Percentiles rank a stretch among this genome's conserved stretches.
Evolutionary conservation across 2,888 invertebrate genomes (phyloP).

Genomic region (Cerastis leucographa): DNA sequence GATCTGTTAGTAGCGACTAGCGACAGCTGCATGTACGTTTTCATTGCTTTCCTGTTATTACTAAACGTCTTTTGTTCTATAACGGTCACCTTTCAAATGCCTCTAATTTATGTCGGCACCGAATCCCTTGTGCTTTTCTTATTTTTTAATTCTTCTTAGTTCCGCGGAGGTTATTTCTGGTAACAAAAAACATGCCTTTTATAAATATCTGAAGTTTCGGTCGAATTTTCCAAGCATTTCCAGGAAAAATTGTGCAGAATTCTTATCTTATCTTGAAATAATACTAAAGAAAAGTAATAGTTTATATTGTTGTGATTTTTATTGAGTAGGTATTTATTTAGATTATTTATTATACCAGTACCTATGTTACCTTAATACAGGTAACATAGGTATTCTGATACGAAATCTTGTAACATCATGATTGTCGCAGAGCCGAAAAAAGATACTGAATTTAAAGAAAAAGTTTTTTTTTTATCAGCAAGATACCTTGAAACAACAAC

Average conservation of each 20-base stretch:
- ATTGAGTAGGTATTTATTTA: no score
- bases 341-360: not conserved
- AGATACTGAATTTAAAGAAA: no score
- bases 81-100: slow-evolving; percentile 64
- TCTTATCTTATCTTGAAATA: not conserved
- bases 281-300: not conserved
- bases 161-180: slow-evolving; percentile 56
- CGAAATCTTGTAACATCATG: not conserved
- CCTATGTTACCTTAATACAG: not conserved
- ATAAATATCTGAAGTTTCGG: slow-evolving; percentile 35
- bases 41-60: slow-evolving; percentile 66
- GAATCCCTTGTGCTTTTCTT: slow-evolving; percentile 57
- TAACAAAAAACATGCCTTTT: slow-evolving; percentile 50
- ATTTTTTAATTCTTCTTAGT: slow-evolving; percentile 63
- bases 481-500: not conserved
- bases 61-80: slow-evolving; percentile 69
- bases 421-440: not conserved
- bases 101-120: slow-evolving; percentile 62
- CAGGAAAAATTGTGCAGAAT: slow-evolving; percentile 27
- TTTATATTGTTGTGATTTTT: not conserved
- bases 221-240: slow-evolving; percentile 17
- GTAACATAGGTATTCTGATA: not conserved
- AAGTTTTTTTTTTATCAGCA: not conserved
- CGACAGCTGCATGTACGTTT: slow-evolving; percentile 65
- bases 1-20: slow-evolving; percentile 58